Base-by-base conservation (phyloP, 2,888 invertebrate species). In the Himalopsyche anomala region DNA sequence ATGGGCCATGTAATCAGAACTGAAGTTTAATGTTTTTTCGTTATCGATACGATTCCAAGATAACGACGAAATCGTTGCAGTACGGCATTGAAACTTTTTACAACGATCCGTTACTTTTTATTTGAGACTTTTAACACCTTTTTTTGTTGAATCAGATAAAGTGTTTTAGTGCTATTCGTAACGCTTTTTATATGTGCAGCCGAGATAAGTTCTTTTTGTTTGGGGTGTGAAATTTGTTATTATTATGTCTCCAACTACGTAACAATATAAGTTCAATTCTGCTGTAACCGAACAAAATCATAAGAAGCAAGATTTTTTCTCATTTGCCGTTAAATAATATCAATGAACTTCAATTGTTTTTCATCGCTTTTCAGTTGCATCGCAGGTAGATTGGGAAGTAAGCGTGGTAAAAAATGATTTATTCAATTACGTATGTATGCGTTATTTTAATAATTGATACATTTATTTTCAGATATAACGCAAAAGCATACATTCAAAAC, bases 121-220 rank as follows among this genome's bases (percentile, higher is more conserved):
- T 62, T 62, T 62, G 62, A 62, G 62, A 62, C 19, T 62, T 62
- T 62, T 62, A 62, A 62, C 62, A 62, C 62, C 28, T 62, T 62
- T 62, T 62, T 62, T 62, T 19, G 62, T 19, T 62, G 62, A 62
- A 62, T 62, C 62, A 62, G 62, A 62, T 62, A 62, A 62, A 62
- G 62, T 62, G 62, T 62, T 62, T 62, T 62, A 62, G 62, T 62
- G 11, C 9, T 19, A 62, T 28, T 62, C 62, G n/a, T 19, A 62
- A n/a, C 19, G 8, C 11, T 62, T 62, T 62, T 62, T 62, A 62
- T 62, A 62, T 62, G 62, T 19, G 62, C 11, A 62, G 62, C 19
- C 62, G 28, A 62, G 62, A 62, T 62, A 62, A 62, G 6, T 19
- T 62, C 62, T 19, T 19, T 62, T 62, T 62, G 62, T 62, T 62